Evolutionary conservation across 2,113 vertebrate species (phyloP), one percentile per base, ranked within the genome.

Genomic region (Gopherus flavomarginatus): DNA sequence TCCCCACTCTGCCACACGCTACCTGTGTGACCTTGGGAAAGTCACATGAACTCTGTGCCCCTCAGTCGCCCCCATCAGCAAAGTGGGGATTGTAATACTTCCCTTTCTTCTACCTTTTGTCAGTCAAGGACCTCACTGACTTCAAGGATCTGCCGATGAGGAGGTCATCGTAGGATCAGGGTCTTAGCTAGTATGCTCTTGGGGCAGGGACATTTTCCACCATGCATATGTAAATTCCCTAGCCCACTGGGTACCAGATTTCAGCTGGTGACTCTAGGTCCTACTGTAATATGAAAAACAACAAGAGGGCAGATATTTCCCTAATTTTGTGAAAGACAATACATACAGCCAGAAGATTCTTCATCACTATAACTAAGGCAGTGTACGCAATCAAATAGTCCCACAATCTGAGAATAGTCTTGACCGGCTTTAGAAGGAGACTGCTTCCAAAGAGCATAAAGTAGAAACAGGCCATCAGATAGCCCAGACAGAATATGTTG

Each of bases 391-490:
- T 98, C 85, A 98, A 97, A 96, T 96, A 95, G 93, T 98, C 98
- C 98, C 97, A 98, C 2, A 98, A 94, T 19, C 93, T 78, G 56
- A 99, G 96, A 27, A 98, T 94, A 85, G 98, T 95, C 50, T 94
- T 97, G 53, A 98, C 98, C 0, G 98, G 98, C 97, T 98, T 98
- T 94, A 98, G 96, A 49, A 99, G 97, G 94, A 98, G 97, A 13
- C 88, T 98, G 88, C 98, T 97, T 31, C 98, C 98, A 26, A 97
- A 98, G 81, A 98, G 81, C 98, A 98, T 98, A 93, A 99, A 98
- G 94, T 98, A 98, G 94, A 99, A 98, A 69, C 98, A 99, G 90
- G 98, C 98, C 85, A 98, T 92, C 95, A 99, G 97, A 97, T 98
- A 98, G 35, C 98, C 98, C 44, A 98, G 88, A 44, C 98, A 98